Evolutionary conservation across 2,888 invertebrate genomes (phyloP), one percentile per base, ranked within the genome.

Genomic region (Agrilus cyanescens): DNA sequence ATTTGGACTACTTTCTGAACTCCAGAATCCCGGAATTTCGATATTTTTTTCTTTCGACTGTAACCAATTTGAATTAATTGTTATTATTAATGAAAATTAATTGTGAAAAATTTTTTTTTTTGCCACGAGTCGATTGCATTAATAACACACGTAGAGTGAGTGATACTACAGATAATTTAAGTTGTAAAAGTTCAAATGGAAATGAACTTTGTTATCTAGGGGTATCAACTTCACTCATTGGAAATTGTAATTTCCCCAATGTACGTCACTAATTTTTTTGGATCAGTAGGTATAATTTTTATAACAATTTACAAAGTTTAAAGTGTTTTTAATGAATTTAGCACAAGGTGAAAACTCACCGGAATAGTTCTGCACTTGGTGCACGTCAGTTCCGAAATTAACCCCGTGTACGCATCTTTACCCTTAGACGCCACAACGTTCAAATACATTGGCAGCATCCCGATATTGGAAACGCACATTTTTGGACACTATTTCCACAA

Each of bases 391-490:
- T 66, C 66, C 40, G 61, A 61, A 25, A 66, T 62, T 50, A 67
- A 59, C 54, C 64, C 66, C 34, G 63, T 54, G 47, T 66, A 65
- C 32, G 62, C 61, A 54, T 65, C 64, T 52, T 62, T 63, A 45
- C 65, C 64, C 50, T 66, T 66, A 40, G 57, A 61, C 12, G 65
- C 60, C 41, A 67, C 64, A 34, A 65, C 57, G 54, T 66, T 65
- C 49, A 67, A 63, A 51, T 66, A 63, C 44, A 66, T 59, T 41
- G 66, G 66, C 31, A 67, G 65, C 66, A 68, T 66, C 38, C 59
- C 58, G 41, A 62, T 54, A 51, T 63, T 62, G 54, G 60, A 64
- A 48, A 66, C 65, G 50, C 65, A 66, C 67, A 67, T 67, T 52
- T 51, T 60, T 51, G 40, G 25, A 38, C 18, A 40, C 13, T 33